phyloP scores from a whole-genome alignment of 2,113 vertebrate genomes.

The Ellobius talpinus region DNA sequence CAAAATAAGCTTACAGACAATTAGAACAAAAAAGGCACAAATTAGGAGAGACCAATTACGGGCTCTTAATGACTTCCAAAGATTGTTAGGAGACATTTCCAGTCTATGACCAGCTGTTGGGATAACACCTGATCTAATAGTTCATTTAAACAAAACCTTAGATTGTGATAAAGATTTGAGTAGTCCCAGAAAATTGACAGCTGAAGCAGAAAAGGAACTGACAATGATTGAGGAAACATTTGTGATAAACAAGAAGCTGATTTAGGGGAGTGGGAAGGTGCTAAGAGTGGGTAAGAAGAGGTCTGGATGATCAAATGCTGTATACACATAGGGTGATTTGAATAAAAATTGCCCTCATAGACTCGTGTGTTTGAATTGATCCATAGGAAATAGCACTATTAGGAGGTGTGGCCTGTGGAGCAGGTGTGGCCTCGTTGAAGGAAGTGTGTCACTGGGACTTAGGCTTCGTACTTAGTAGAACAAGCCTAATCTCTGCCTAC shows the following conservation, averaged over 20 bases:
- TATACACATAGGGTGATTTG: background rate
- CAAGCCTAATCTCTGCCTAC: background rate
- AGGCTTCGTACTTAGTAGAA: background rate
- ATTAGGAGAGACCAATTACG: too few species aligned
- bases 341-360: background rate
- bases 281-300: background rate
- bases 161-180: too few species aligned
- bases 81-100: too few species aligned
- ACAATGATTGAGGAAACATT: too few species aligned
- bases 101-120: too few species aligned
- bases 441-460: background rate
- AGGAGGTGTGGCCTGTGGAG: background rate
- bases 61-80: too few species aligned
- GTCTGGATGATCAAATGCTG: background rate
- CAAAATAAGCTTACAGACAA: too few species aligned
- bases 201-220: too few species aligned
- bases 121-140: too few species aligned
- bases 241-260: background rate
- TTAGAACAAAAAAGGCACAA: too few species aligned
- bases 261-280: background rate
- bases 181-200: too few species aligned
- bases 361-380: background rate
- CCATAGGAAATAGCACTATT: background rate
- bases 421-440: background rate
- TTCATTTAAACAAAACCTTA: too few species aligned